Conservation (phyloP, 1,140 invertebrate genomes). For the Euura lappo region DNA sequence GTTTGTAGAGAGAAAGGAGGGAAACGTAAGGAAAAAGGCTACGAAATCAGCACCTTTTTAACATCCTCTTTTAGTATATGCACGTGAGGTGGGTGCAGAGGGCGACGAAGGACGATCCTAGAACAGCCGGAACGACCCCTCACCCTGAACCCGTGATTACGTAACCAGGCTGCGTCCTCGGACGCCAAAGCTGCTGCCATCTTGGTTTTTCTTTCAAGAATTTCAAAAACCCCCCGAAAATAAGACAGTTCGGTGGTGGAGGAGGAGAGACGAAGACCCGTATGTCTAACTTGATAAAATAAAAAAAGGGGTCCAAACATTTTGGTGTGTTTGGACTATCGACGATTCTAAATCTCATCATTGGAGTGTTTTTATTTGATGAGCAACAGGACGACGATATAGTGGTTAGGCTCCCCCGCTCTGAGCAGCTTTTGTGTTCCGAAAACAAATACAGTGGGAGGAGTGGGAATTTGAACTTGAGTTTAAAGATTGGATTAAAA, state of each 20-base stretch:
- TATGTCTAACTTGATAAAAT: neutral
- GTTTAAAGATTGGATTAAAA: too few species aligned
- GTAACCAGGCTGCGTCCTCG: neutral
- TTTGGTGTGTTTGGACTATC: neutral
- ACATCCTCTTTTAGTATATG: too few species aligned
- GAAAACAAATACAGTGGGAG: too few species aligned
- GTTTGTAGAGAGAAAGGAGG: too few species aligned
- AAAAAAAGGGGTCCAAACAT: neutral
- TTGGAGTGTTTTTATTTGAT: neutral
- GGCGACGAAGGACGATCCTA: neutral
- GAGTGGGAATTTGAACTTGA: too few species aligned
- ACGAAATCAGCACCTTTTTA: too few species aligned
- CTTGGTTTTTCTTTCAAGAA: neutral
- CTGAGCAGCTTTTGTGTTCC: neutral
- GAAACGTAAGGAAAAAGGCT: too few species aligned
- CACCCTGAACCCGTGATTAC: neutral
- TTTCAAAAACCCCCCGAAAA: neutral
- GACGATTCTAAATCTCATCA: neutral
- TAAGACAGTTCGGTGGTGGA: neutral
- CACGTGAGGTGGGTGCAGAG: too few species aligned
- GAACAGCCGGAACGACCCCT: neutral
- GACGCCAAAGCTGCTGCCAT: neutral
- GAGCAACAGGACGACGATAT: neutral
- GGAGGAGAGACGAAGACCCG: neutral
- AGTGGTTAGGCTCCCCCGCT: neutral